Evolutionary conservation across 2,797 vertebrate genomes (phyloP), one percentile per base, ranked within the genome.

Genomic region (Urosaurus nigricauda): DNA sequence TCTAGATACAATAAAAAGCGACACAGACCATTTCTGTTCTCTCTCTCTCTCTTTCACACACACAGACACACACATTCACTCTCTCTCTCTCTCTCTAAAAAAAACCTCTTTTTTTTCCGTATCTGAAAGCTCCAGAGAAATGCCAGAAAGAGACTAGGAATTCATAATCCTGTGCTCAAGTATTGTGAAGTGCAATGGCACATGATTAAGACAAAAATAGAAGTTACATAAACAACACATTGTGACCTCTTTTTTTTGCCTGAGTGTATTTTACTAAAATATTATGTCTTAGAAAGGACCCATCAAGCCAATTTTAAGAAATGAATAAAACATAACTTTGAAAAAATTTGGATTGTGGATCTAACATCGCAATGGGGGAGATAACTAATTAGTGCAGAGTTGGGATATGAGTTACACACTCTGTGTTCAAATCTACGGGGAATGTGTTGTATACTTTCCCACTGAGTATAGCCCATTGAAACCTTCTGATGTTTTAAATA

Each of bases 201-300:
- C 85, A 83, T 16, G 92, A 95, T 87, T 88, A 92, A 92, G 92
- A 94, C 91, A 93, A 88, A 93, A 94, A 94, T 93, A 94, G 92
- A 94, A 92, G 56, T 92, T 91, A 85, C 51, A 84, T 93, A 93
- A 93, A 94, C 90, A 94, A n/a, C 79, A 63, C 58, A 88, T 21
- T 87, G 65, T 78, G 79, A 93, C 74, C 92, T 88, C 43, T 92
- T 93, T 95, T 84, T 43, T 43, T 89, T 80, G 83, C 58, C 90
- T 89, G 71, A 95, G 91, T 92, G 90, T 78, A 84, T 70, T 93
- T 95, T 94, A 93, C 90, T 89, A 91, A 85, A 95, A 94, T 93
- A 87, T 85, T 0, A 1, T 91, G 91, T n/a, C 92, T 94, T 89
- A 94, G 90, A 94, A 94, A 89, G 87, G 87, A 78, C 24, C 92